Percentiles rank a stretch among this genome's conserved stretches.
Evolutionary conservation across 1,140 invertebrate species (phyloP).

Genomic region (Drosophila pallidifrons): DNA sequence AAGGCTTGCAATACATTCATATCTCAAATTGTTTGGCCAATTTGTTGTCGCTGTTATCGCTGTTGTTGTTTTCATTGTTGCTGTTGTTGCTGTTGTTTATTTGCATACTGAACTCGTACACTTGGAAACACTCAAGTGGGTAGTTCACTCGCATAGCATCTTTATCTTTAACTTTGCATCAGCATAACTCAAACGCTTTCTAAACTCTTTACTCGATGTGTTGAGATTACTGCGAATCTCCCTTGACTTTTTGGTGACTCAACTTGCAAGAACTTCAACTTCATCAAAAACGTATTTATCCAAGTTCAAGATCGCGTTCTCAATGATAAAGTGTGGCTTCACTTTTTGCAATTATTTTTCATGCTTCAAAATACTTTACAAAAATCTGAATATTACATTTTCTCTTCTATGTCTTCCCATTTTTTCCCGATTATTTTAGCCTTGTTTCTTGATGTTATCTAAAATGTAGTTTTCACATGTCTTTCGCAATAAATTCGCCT

Average conservation of each 20-base stretch:
- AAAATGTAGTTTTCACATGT: background rate
- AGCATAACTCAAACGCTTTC: slow-evolving; percentile 16
- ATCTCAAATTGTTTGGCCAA: slow-evolving; percentile 5
- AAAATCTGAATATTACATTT: too few species aligned
- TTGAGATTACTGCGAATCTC: background rate
- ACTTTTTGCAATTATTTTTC: background rate
- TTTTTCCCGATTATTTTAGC: background rate
- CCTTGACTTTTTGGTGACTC: background rate
- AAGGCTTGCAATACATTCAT: slow-evolving; percentile 55
- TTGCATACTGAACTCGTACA: slow-evolving; percentile 16
- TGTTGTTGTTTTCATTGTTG: background rate
- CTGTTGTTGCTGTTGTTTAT: slow-evolving; percentile 7
- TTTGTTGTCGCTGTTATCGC: slow-evolving; percentile 6
- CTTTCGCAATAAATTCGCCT: slow-evolving; percentile 1
- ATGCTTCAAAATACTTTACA: too few species aligned
- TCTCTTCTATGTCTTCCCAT: background rate
- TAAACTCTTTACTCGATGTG: slow-evolving; percentile 6
- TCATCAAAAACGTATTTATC: background rate
- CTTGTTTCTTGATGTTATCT: slow-evolving; percentile 5
- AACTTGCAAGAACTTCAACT: background rate
- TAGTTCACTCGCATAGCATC: slow-evolving; percentile 9
- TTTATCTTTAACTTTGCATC: background rate
- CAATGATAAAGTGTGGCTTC: background rate
- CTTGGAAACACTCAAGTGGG: slow-evolving; percentile 9
- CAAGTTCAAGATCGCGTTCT: background rate